Conservation (phyloP, 92 coral and sea anemone genomes). For the Galaxea fascicularis region DNA sequence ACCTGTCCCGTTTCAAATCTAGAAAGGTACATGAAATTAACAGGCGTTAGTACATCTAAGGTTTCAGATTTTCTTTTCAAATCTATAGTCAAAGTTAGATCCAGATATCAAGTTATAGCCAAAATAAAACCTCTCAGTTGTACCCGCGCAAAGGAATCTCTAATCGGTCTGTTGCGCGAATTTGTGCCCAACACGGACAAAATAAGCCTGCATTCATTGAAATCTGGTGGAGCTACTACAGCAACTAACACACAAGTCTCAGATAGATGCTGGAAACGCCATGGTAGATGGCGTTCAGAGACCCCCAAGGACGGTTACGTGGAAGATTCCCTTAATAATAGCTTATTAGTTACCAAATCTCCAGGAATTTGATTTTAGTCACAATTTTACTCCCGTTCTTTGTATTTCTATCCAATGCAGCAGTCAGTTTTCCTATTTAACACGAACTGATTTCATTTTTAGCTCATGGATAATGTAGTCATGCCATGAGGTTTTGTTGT, state of each 20-base stretch:
- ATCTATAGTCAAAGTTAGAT: too few species aligned
- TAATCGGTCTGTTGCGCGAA: slow-evolving; percentile 36
- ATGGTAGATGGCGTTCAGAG: slow-evolving; percentile 56
- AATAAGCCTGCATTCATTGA: slow-evolving; percentile 50
- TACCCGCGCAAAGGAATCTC: slow-evolving; percentile 54
- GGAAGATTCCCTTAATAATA: slow-evolving; percentile 43
- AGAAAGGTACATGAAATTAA: not conserved
- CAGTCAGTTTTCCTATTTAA: slow-evolving; percentile 49
- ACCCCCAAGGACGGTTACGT: slow-evolving; percentile 51
- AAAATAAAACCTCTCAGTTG: slow-evolving; percentile 44
- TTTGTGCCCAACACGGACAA: slow-evolving; percentile 44
- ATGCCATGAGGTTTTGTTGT: too few species aligned
- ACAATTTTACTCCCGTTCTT: not conserved
- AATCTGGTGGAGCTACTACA: slow-evolving; percentile 45
- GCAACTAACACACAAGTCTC: slow-evolving; percentile 55
- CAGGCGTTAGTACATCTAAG: too few species aligned
- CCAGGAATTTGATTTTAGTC: slow-evolving; percentile 26
- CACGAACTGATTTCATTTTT: too few species aligned
- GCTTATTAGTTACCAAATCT: slow-evolving; percentile 37
- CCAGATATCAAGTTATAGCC: too few species aligned
- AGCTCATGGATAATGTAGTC: too few species aligned
- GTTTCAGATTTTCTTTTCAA: too few species aligned
- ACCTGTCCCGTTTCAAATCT: too few species aligned
- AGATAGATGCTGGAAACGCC: slow-evolving; percentile 54
- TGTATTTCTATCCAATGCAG: slow-evolving; percentile 48